These are phyloP conservation scores for Xiphophorus maculatus DNA, from an alignment of 2,113 vertebrate genomes.

Conservation along the genomic window DNA sequence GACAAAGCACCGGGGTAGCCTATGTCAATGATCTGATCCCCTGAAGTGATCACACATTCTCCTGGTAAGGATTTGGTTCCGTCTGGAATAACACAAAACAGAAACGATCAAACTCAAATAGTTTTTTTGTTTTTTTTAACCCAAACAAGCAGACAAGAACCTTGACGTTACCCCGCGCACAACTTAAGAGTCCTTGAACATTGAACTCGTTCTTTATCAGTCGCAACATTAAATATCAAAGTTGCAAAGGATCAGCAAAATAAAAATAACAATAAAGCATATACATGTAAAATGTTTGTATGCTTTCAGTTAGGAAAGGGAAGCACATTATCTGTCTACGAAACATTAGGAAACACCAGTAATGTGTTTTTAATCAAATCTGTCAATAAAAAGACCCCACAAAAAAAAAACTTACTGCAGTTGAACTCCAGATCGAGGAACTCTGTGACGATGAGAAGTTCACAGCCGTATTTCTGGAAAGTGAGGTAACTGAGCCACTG, in stretches of 20 bases:
- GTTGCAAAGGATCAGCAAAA: not conserved
- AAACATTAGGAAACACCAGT: too few relatives aligned
- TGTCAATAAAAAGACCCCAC: too few relatives aligned
- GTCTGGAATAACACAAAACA: constrained; percentile 48
- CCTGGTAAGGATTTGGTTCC: constrained; percentile 44
- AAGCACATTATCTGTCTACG: not conserved
- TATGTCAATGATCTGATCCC: constrained; percentile 83
- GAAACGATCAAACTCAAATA: not conserved
- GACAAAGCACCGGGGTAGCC: constrained; percentile 84
- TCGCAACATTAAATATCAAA: not conserved
- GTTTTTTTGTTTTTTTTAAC: not conserved
- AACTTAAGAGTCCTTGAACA: constrained; percentile 13
- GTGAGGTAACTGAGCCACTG: constrained; percentile 91
- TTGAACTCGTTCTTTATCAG: not conserved
- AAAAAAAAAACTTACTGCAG: constrained; percentile 85
- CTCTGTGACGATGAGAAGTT: constrained; percentile 92
- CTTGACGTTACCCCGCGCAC: not conserved
- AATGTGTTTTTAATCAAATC: too few relatives aligned
- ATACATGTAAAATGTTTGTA: not conserved
- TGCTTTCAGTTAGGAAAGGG: not conserved
- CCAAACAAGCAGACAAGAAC: not conserved
- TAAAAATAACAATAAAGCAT: not conserved
- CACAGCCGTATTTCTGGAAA: constrained; percentile 94
- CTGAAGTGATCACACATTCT: constrained; percentile 79
- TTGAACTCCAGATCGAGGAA: constrained; percentile 90